A percentile compares a stretch with the other conserved stretches of the same genome.
Conservation (phyloP, 2,113 vertebrate genomes). For the Vulpes vulpes region DNA sequence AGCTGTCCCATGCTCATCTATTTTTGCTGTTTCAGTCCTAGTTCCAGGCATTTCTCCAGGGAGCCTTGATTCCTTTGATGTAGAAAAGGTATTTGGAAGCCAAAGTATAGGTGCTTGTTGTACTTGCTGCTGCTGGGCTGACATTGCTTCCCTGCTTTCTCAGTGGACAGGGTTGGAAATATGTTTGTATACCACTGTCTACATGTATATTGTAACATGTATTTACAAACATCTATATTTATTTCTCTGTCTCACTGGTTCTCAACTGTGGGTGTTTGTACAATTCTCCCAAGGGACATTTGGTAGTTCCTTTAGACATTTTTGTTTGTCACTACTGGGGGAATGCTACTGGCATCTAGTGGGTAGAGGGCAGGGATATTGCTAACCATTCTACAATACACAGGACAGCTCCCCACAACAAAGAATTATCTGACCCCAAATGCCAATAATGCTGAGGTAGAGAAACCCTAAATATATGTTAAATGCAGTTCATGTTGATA, state of each 20-base stretch:
- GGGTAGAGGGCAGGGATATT: background rate
- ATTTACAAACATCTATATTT: background rate
- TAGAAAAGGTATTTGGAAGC: background rate
- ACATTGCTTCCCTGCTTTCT: background rate
- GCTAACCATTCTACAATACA: background rate
- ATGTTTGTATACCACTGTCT: background rate
- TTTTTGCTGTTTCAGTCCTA: background rate
- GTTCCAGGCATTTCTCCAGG: background rate
- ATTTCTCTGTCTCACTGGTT: background rate
- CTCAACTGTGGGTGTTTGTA: background rate
- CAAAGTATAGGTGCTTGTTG: background rate
- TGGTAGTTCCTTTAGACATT: background rate
- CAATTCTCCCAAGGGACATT: background rate
- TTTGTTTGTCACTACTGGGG: background rate
- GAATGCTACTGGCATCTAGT: background rate
- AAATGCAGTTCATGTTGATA: background rate
- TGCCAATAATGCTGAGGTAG: background rate
- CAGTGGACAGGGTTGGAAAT: background rate
- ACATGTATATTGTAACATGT: too few relatives aligned
- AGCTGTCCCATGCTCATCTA: background rate
- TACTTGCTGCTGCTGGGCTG: background rate
- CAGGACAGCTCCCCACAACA: background rate
- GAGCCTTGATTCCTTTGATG: background rate
- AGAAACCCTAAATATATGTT: background rate
- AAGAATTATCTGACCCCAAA: background rate